phyloP scores from a whole-genome alignment of 2,888 invertebrate species.

The Zygogramma bicolorata region DNA sequence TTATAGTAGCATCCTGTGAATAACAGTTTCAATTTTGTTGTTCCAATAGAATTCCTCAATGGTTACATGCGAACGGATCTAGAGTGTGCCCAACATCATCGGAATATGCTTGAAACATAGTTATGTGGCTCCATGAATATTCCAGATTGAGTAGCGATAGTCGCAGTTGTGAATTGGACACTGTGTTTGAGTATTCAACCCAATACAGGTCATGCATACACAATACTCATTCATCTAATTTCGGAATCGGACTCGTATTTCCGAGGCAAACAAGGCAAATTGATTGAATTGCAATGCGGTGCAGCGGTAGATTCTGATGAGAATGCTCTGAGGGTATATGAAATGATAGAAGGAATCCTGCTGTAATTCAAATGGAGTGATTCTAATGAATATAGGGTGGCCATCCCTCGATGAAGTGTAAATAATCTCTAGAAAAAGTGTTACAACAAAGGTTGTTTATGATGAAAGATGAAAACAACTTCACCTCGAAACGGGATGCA shows the following conservation, averaged over 20 bases:
- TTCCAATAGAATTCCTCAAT: not conserved
- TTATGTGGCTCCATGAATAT: conserved; percentile 41
- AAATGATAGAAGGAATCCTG: too few species aligned
- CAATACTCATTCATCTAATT: conserved; percentile 61
- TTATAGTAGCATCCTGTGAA: too few species aligned
- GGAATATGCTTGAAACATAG: conserved; percentile 40
- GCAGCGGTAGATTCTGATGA: conserved; percentile 58
- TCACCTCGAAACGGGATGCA: too few species aligned
- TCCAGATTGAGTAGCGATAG: conserved; percentile 43
- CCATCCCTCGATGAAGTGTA: too few species aligned
- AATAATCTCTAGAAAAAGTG: too few species aligned
- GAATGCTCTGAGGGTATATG: conserved; percentile 16
- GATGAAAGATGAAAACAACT: too few species aligned
- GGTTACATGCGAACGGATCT: not conserved
- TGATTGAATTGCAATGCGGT: conserved; percentile 61
- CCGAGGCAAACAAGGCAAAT: conserved; percentile 61
- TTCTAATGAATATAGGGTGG: too few species aligned
- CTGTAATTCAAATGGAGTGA: too few species aligned
- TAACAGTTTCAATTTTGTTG: too few species aligned
- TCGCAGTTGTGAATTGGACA: conserved; percentile 51
- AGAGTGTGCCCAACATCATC: conserved; percentile 13
- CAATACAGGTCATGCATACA: conserved; percentile 56
- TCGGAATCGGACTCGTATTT: conserved; percentile 59
- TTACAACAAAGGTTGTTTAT: too few species aligned
- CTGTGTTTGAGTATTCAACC: conserved; percentile 49